Base-by-base conservation (phyloP, 2,888 invertebrate genomes). In the Tipula confusa region DNA sequence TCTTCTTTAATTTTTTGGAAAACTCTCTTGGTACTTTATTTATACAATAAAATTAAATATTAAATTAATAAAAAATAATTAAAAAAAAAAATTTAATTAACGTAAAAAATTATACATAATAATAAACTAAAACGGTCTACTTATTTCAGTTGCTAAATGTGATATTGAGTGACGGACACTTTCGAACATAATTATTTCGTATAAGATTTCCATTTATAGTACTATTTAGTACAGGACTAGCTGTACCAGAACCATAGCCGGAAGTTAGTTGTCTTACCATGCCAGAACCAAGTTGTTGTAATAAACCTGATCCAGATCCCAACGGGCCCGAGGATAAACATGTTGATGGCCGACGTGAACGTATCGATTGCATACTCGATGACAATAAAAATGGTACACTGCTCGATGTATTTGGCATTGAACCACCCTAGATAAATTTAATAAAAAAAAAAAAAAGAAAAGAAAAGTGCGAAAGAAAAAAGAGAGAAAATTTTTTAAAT, bases 241-340 rank as follows among this genome's bases (percentile, higher is more conserved):
- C 93, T 90, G 91, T 92, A 88, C 92, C 91, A 88, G 92, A 92
- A 90, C 92, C 92, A 83, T 43, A 83, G 29, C 83, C 48, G 43
- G 83, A 83, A 88, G 93, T 93, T 90, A 93, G 91, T 91, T 93
- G 94, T 92, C 96, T 96, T 95, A 97, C 97, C 95, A 97, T 95
- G 93, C 96, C 96, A 90, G 95, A 94, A 93, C 96, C 96, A 89
- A 97, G 92, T 90, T 97, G 96, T 88, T 97, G 96, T 86, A 97
- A 91, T 85, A 97, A 91, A 86, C 95, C 95, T 85, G 94, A 93
- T 87, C 94, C 94, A 83, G 93, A 93, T 87, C 92, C 92, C 81
- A 90, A 85, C 84, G 91, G 91, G 84, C 91, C 91, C 84, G 91
- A 90, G 88, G 94, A 93, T 86, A 94, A 90, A 87, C 94, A 93